Conservation (phyloP, 2,113 vertebrate species). For the Nothoprocta pentlandii region DNA sequence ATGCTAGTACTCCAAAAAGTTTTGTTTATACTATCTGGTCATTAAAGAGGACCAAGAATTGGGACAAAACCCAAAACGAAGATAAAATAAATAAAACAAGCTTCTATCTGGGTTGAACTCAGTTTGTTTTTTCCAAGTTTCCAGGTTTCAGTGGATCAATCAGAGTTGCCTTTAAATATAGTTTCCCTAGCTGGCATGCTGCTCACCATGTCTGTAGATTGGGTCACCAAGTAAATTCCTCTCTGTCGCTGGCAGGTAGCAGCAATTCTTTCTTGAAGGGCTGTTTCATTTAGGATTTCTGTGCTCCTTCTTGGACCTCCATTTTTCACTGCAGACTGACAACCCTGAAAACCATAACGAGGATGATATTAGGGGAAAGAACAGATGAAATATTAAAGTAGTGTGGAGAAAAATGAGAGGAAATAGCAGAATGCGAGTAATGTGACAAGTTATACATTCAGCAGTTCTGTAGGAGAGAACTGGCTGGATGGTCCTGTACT, state of each 20-base stretch:
- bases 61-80: not conserved
- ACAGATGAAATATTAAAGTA: not conserved
- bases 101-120: not conserved
- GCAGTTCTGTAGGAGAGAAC: not conserved
- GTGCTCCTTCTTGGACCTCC: not conserved
- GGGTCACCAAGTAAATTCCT: not conserved
- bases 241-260: not conserved
- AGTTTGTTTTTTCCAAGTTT: not conserved
- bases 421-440: not conserved
- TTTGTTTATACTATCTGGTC: not conserved
- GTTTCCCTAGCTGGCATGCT: not conserved
- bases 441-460: not conserved
- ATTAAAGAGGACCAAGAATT: not conserved
- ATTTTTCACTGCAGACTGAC: not conserved
- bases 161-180: not conserved
- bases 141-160: not conserved
- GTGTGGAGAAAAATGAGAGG: not conserved
- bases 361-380: not conserved
- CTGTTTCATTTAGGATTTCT: not conserved
- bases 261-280: no score
- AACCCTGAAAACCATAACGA: not conserved
- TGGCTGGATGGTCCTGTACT: not conserved
- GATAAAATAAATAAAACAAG: not conserved
- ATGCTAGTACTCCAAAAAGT: not conserved
- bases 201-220: not conserved